Conservation (phyloP, 2,113 vertebrate species). For the Corapipo altera region DNA sequence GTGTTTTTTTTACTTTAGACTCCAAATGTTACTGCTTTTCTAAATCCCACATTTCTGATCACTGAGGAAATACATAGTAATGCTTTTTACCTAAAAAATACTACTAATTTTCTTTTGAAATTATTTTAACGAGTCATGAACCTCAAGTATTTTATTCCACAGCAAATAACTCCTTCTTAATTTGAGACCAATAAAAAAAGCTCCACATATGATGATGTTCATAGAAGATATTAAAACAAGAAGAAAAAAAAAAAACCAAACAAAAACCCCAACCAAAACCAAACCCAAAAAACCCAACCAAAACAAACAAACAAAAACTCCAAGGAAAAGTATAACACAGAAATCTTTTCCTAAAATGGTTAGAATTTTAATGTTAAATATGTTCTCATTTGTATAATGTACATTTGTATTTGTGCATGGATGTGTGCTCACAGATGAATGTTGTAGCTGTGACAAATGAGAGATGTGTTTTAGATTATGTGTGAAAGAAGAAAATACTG, state of each 20-base stretch:
- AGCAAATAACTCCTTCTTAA: neutral
- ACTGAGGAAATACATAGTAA: neutral
- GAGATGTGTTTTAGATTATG: neutral
- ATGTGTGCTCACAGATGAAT: neutral
- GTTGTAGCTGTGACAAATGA: neutral
- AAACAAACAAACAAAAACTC: neutral
- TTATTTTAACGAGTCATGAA: neutral
- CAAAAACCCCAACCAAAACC: neutral
- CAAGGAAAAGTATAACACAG: neutral
- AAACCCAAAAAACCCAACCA: neutral
- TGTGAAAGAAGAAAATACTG: neutral
- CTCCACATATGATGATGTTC: neutral
- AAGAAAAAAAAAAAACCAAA: too few relatives aligned
- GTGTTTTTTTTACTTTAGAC: neutral
- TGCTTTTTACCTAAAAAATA: neutral
- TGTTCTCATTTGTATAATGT: neutral
- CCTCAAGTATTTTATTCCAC: neutral
- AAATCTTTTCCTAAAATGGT: neutral
- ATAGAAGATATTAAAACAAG: neutral
- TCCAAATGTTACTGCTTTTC: conserved; percentile 24
- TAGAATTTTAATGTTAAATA: neutral
- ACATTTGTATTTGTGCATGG: neutral
- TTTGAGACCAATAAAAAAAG: neutral
- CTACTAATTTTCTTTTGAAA: neutral
- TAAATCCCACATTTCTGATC: neutral